Evolutionary conservation across 2,113 vertebrate genomes (phyloP).

Genomic region (Beaufortia kweichowensis): DNA sequence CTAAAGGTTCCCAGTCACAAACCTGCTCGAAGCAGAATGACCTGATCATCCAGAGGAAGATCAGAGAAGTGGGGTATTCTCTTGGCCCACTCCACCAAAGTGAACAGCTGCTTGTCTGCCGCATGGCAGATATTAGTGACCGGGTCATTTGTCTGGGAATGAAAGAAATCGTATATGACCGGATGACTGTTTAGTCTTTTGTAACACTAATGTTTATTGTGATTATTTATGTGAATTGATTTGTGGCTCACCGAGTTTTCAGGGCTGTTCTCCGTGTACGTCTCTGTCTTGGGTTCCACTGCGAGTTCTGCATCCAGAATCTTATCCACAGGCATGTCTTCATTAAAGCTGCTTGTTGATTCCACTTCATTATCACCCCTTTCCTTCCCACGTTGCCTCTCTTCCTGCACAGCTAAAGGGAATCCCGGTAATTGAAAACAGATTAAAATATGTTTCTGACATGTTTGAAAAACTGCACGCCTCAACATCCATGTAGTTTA

Average conservation of each 20-base stretch:
- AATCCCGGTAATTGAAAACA: constrained; percentile 5
- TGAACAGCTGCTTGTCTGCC: constrained; percentile 96
- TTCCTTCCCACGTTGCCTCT: constrained; percentile 91
- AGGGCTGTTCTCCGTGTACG: constrained; percentile 76
- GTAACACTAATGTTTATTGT: not conserved
- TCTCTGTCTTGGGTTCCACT: constrained; percentile 90
- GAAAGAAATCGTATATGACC: not conserved
- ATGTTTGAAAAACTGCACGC: not conserved
- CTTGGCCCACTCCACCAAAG: constrained; percentile 94
- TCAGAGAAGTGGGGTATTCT: constrained; percentile 93
- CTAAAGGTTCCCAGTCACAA: not conserved
- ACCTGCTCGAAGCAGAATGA: constrained; percentile 95
- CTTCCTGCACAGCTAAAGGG: constrained; percentile 88
- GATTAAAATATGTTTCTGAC: not conserved
- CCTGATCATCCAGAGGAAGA: constrained; percentile 90
- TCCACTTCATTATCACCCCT: constrained; percentile 85
- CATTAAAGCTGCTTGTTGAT: constrained; percentile 76
- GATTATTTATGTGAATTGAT: not conserved
- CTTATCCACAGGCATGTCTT: constrained; percentile 95
- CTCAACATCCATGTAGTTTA: not conserved
- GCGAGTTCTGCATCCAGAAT: constrained; percentile 94
- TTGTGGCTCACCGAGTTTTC: constrained; percentile 82
- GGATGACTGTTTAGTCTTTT: not conserved
- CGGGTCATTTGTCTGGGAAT: constrained; percentile 85
- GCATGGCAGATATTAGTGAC: constrained; percentile 97